phyloP scores from a whole-genome alignment of 1,140 invertebrate genomes.

The Drosophila repleta region DNA sequence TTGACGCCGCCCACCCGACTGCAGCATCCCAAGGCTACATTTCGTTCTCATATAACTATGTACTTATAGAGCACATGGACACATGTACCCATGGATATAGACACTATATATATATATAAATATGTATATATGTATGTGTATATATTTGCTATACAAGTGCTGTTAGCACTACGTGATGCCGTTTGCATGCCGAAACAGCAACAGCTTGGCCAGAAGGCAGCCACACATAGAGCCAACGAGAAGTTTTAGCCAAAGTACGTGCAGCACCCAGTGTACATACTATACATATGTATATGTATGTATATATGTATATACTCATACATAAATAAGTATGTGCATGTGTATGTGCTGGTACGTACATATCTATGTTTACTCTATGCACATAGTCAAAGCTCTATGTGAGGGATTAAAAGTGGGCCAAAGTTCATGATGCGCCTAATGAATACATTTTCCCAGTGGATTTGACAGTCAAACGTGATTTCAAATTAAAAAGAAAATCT shows the following conservation, averaged over 20 bases:
- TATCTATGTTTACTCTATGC: conserved; percentile 2
- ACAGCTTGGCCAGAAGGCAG: conserved; percentile 59
- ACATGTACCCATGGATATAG: not conserved
- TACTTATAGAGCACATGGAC: not conserved
- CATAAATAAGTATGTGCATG: too few relatives aligned
- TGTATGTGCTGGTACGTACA: conserved; percentile 1
- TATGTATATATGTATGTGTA: not conserved
- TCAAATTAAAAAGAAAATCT: not conserved
- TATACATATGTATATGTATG: too few relatives aligned
- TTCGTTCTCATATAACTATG: too few relatives aligned
- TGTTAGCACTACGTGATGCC: conserved; percentile 63
- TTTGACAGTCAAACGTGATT: conserved; percentile 15
- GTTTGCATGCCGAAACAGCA: conserved; percentile 56
- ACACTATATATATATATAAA: conserved; percentile 5
- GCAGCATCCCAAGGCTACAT: not conserved
- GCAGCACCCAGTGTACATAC: not conserved
- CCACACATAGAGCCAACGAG: conserved; percentile 20
- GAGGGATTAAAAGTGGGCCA: conserved; percentile 38
- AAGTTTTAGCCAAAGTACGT: conserved; percentile 48
- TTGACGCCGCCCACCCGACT: too few relatives aligned
- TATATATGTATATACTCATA: not conserved
- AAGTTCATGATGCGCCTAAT: conserved; percentile 42
- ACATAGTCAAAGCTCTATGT: conserved; percentile 15
- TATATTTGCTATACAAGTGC: conserved; percentile 25
- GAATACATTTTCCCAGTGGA: conserved; percentile 17